phyloP scores from a whole-genome alignment of 2,113 vertebrate species.

The Lathamus discolor region DNA sequence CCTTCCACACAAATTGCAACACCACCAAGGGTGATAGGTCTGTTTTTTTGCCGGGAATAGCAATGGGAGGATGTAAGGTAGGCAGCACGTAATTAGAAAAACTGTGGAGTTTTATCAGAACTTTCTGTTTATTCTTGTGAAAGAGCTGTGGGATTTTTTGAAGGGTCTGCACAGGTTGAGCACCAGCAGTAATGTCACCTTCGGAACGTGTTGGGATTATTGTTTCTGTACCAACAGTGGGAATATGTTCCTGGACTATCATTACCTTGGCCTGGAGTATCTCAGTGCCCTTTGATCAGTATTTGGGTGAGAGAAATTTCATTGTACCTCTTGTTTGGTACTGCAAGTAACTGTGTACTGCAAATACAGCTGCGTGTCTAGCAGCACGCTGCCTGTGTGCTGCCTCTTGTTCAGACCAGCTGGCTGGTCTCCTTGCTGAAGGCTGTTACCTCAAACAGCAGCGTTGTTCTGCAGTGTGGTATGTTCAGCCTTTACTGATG shows the following conservation, averaged over 20 bases:
- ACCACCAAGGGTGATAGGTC: not conserved
- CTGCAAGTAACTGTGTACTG: not conserved
- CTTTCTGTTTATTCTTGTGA: not conserved
- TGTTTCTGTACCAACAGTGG: not conserved
- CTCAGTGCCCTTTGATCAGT: constrained; percentile 22
- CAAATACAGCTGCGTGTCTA: constrained; percentile 24
- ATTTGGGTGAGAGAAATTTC: not conserved
- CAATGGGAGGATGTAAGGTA: not conserved
- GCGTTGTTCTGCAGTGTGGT: not conserved
- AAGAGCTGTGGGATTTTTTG: not conserved
- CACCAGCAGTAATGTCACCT: not conserved
- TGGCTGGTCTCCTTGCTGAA: not conserved
- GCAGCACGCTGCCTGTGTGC: not conserved
- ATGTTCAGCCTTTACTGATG: not conserved
- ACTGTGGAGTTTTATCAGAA: not conserved
- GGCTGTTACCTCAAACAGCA: not conserved
- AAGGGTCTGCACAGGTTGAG: not conserved
- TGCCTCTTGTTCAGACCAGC: not conserved
- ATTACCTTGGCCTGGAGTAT: not conserved
- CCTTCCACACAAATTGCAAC: not conserved
- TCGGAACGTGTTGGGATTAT: not conserved
- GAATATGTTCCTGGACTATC: not conserved
- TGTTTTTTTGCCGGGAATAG: not conserved
- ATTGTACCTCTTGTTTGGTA: not conserved
- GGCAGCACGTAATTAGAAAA: not conserved